Evolutionary conservation across 2,797 vertebrate genomes (phyloP), one percentile per base, ranked within the genome.

Genomic region (Coilia nasus): DNA sequence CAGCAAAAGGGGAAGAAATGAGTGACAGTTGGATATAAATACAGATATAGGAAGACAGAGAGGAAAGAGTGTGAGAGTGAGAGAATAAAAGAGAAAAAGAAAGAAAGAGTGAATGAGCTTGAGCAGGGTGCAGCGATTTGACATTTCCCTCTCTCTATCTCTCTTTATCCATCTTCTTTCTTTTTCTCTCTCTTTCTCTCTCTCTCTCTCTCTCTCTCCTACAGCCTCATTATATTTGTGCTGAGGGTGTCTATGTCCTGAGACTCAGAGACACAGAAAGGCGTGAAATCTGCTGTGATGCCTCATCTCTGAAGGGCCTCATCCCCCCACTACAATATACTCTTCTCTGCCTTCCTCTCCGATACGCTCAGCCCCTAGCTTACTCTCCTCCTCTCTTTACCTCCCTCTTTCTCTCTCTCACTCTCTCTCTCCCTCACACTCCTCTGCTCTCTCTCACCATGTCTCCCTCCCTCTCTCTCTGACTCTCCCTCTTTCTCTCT

Each of bases 211-310:
- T 54, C 50, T 54, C 50, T 81, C 50, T 83, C 81, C 50, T 44
- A 50, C 25, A 54, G 82, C 1, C 67, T 86, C 60, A 75, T 82
- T 84, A 81, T 84, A 64, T 83, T 82, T 62, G 59, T 80, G 60
- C 15, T 78, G 57, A 41, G 10, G 17, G 56, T 82, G 81, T 86
- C 62, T 83, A 17, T 83, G 84, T 23, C 50, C 28, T 15, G 7
- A 25, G 47, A 44, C 81, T 81, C 81, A 75, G 60, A 85, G 28
- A 81, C 84, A 87, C 46, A 83, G 47, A 82, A 25, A 82, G 10
- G 83, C 84, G 86, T 84, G n/a, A 83, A 87, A 87, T 87, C 25
- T 81, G 75, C 64, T 87, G 71, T 83, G 82, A 88, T 84, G 83
- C 80, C 62, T 81, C 54, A 86, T 59, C 75, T 82, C 21, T 78